A percentile compares a stretch with the other conserved stretches of the same genome.
These are phyloP conservation scores for Gadus macrocephalus DNA, from an alignment of 2,113 vertebrate species.

Conservation along the genomic window DNA sequence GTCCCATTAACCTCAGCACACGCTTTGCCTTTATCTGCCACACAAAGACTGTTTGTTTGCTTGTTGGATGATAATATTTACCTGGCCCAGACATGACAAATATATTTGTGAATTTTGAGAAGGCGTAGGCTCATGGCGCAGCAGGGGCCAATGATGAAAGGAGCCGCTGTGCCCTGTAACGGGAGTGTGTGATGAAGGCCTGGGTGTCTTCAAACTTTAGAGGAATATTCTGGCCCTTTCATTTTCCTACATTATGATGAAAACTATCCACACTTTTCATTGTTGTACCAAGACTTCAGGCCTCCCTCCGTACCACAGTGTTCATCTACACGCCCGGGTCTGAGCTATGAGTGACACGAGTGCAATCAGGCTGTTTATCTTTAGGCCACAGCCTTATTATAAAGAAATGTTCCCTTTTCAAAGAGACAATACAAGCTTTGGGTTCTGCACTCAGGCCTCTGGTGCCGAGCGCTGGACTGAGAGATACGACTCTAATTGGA, in stretches of 20 bases:
- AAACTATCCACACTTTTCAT: constrained; percentile 31
- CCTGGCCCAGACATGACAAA: constrained; percentile 68
- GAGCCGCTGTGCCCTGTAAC: constrained; percentile 31
- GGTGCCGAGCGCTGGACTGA: constrained; percentile 56
- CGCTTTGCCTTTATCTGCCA: constrained; percentile 73
- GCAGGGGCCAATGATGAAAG: constrained; percentile 10
- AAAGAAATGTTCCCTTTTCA: constrained; percentile 47
- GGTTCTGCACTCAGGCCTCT: constrained; percentile 44
- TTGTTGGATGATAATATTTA: constrained; percentile 77
- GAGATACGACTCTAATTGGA: constrained; percentile 74
- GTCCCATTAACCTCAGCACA: constrained; percentile 75
- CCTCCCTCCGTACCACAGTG: constrained; percentile 37
- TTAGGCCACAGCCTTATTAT: constrained; percentile 47
- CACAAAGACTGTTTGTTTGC: constrained; percentile 74
- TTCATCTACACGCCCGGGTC: constrained; percentile 10
- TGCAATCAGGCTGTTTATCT: constrained; percentile 37
- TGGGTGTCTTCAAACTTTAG: constrained; percentile 42
- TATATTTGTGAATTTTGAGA: constrained; percentile 68
- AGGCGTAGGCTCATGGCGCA: constrained; percentile 45
- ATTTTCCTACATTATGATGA: constrained; percentile 48
- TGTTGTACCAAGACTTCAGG: constrained; percentile 9
- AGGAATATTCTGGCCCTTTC: constrained; percentile 36
- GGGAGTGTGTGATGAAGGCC: constrained; percentile 45
- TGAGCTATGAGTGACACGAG: too few relatives aligned
- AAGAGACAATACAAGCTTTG: constrained; percentile 51